These are phyloP conservation scores for Halcyon senegalensis DNA, from an alignment of 2,113 vertebrate genomes.

Conservation along the genomic window DNA sequence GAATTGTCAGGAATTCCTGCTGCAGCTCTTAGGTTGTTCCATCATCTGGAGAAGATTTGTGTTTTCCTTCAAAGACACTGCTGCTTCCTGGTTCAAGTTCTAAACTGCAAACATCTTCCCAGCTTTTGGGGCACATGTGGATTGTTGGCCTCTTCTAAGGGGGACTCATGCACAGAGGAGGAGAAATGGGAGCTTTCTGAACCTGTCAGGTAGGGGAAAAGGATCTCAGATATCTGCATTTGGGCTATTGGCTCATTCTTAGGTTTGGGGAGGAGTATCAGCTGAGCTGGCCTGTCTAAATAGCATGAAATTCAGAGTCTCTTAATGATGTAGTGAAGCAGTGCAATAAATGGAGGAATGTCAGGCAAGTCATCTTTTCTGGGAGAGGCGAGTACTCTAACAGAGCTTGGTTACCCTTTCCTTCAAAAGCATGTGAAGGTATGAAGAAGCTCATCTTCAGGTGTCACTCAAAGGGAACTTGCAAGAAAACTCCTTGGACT, in stretches of 20 bases:
- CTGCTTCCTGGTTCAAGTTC: background rate
- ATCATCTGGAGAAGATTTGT: accelerated
- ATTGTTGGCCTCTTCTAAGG: background rate
- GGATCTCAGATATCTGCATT: background rate
- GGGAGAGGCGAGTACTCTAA: background rate
- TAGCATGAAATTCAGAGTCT: background rate
- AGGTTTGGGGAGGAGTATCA: background rate
- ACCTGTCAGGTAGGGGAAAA: background rate
- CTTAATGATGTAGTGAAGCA: background rate
- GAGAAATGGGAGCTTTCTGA: background rate
- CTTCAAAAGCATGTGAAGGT: background rate
- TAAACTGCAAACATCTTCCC: background rate
- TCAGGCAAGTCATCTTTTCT: background rate
- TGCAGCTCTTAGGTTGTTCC: background rate
- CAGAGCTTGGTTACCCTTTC: background rate
- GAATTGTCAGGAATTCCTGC: background rate
- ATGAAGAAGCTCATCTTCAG: background rate
- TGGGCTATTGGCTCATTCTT: background rate
- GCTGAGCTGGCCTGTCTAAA: background rate
- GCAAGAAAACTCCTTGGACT: background rate
- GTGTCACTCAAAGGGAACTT: background rate
- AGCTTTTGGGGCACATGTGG: accelerated
- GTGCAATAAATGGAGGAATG: background rate
- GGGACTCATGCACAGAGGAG: background rate
- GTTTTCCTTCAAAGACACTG: background rate